Evolutionary conservation across 1,140 invertebrate species (phyloP).

Genomic region (Helicoverpa zea): DNA sequence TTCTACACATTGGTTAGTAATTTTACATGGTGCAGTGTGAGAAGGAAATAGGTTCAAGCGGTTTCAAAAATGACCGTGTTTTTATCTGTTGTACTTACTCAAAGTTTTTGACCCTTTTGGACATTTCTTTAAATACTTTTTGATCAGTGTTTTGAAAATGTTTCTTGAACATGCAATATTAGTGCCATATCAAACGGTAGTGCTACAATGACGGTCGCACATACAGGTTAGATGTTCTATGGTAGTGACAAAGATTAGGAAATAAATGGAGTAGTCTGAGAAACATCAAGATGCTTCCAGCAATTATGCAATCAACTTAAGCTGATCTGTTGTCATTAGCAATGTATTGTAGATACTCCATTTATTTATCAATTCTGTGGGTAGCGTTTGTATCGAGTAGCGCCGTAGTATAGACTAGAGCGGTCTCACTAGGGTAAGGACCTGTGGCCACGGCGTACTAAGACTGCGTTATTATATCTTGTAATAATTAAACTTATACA

Average conservation of each 20-base stretch:
- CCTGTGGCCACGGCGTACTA: constrained; percentile 71
- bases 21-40: no score
- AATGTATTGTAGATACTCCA: background rate
- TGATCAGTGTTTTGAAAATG: constrained; percentile 13
- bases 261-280: constrained; percentile 7
- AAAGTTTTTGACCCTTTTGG: background rate
- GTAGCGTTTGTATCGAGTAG: constrained; percentile 59
- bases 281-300: background rate
- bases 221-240: constrained; percentile 37
- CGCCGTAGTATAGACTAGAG: constrained; percentile 71
- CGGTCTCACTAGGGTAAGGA: constrained; percentile 67
- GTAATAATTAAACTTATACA: constrained; percentile 57
- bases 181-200: constrained; percentile 34
- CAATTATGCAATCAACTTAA: no score
- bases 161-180: constrained; percentile 16
- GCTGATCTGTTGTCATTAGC: background rate
- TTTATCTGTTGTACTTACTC: no score
- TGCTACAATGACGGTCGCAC: constrained; percentile 29
- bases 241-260: background rate
- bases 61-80: no score
- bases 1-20: no score
- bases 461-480: constrained; percentile 76
- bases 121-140: constrained; percentile 1
- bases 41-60: no score
- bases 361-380: constrained; percentile 17